Evolutionary conservation across 1,140 invertebrate species (phyloP).

Genomic region (Drosophila teissieri): DNA sequence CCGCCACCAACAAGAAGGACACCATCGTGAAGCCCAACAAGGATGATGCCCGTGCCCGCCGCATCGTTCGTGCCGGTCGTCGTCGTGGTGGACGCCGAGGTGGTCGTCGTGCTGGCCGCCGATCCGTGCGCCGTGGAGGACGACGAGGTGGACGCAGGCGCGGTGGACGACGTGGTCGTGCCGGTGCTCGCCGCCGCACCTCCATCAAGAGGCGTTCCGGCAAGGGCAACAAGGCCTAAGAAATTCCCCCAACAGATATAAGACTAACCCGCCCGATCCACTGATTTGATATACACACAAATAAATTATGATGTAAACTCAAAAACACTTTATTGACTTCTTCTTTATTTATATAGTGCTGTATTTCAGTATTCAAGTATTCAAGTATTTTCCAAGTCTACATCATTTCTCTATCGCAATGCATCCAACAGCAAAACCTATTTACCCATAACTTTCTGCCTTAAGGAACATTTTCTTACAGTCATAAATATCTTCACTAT

Average conservation of each 20-base stretch:
- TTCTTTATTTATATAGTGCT: background rate
- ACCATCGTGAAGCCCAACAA: constrained; percentile 43
- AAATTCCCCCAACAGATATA: background rate
- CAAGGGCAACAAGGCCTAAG: constrained; percentile 48
- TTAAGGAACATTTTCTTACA: too few relatives aligned
- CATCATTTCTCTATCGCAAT: too few relatives aligned
- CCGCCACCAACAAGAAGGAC: constrained; percentile 29
- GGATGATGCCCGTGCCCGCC: constrained; percentile 64
- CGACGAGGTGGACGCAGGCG: constrained; percentile 33
- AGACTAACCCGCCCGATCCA: constrained; percentile 3
- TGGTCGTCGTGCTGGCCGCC: constrained; percentile 26
- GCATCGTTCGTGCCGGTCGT: constrained; percentile 53
- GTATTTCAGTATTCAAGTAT: too few relatives aligned
- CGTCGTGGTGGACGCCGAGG: constrained; percentile 34
- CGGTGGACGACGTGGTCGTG: constrained; percentile 46
- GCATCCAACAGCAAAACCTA: too few relatives aligned
- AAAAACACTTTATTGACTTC: too few relatives aligned
- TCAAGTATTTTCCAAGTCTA: too few relatives aligned
- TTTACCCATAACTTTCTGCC: too few relatives aligned
- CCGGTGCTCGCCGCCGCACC: constrained; percentile 39
- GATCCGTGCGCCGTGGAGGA: constrained; percentile 17
- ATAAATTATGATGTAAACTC: constrained; percentile 3
- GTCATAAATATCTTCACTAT: too few relatives aligned
- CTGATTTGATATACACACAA: constrained; percentile 10
- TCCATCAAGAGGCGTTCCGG: constrained; percentile 47